Percentiles rank a stretch among this genome's conserved stretches.
Evolutionary conservation across 2,797 vertebrate genomes (phyloP).

Genomic region (Mormyrops attenuatus): DNA sequence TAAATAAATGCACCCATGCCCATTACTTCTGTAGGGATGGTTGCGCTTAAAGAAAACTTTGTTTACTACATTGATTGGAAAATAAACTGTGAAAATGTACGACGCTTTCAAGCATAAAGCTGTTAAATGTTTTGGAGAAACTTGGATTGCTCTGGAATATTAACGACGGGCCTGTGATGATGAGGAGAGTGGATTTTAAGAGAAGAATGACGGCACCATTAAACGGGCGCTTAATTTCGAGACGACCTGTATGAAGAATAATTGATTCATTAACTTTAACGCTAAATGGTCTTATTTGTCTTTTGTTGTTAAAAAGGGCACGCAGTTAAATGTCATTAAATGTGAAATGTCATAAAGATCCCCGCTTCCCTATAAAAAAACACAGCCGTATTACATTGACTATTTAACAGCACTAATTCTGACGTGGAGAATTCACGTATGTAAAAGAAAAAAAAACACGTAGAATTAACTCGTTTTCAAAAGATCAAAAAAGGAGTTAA

Average conservation of each 20-base stretch:
- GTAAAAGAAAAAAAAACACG: background rate
- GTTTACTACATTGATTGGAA: background rate
- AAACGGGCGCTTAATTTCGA: background rate
- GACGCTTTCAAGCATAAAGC: background rate
- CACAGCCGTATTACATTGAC: background rate
- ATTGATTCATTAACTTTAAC: background rate
- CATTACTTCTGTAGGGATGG: background rate
- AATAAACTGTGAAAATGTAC: background rate
- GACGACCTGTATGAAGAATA: background rate
- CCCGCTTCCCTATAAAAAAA: background rate
- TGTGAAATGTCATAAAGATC: background rate
- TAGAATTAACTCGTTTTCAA: background rate
- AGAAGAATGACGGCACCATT: background rate
- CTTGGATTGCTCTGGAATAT: background rate
- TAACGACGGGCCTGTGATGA: background rate
- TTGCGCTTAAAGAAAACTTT: background rate
- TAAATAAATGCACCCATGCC: background rate
- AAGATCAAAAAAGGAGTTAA: background rate
- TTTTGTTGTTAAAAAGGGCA: background rate
- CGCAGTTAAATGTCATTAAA: background rate
- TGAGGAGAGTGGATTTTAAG: background rate
- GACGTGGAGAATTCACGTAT: background rate
- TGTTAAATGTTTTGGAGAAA: background rate
- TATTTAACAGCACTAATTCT: background rate
- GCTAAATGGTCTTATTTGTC: background rate